Conservation (phyloP, 2,888 invertebrate species). For the Hirtodrosophila histrioides region DNA sequence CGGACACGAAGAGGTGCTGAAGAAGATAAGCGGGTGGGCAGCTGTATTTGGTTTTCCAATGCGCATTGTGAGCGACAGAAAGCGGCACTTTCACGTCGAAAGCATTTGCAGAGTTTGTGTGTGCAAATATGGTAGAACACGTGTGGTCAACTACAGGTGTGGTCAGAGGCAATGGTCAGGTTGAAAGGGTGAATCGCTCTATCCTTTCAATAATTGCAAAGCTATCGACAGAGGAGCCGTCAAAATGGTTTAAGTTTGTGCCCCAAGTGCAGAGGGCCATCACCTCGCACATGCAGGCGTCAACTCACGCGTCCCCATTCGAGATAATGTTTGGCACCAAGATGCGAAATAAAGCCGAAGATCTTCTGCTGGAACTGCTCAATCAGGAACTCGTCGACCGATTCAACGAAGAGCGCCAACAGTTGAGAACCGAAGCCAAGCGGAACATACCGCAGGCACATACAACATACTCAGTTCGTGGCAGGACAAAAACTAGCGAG, state of each 20-base stretch:
- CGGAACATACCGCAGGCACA: constrained; percentile 30
- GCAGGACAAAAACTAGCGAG: constrained; percentile 42
- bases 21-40: constrained; percentile 12
- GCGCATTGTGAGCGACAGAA: constrained; percentile 12
- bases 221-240: constrained; percentile 20
- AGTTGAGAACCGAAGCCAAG: neutral
- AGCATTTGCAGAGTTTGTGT: constrained; percentile 1
- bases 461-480: constrained; percentile 44
- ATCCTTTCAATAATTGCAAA: constrained; percentile 5
- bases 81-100: constrained; percentile 7
- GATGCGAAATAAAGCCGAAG: neutral
- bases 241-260: too few relatives aligned
- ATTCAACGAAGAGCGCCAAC: neutral
- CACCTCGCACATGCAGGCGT: constrained; percentile 15
- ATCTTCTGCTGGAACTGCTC: neutral
- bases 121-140: constrained; percentile 4
- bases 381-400: neutral
- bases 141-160: constrained; percentile 19
- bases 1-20: constrained; percentile 7
- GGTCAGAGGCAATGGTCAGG: constrained; percentile 13
- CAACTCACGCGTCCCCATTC: constrained; percentile 9
- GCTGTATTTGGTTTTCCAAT: constrained; percentile 4
- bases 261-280: constrained; percentile 13
- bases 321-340: constrained; percentile 19
- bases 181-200: too few relatives aligned